Base-by-base conservation (phyloP, 2,113 vertebrate species). In the Eptatretus burgeri region DNA sequence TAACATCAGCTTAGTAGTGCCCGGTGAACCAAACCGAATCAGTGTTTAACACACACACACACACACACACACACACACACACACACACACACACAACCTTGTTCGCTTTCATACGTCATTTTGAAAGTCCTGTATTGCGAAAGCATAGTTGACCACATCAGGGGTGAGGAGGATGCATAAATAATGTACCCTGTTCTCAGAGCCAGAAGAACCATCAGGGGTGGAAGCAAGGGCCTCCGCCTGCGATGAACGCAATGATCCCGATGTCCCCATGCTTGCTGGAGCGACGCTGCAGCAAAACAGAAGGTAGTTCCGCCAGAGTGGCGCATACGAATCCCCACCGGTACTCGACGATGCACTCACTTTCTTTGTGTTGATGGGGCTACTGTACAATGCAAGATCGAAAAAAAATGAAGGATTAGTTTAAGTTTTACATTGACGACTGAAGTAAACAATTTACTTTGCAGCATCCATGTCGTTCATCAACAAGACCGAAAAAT, bases 171-270 rank as follows among this genome's bases (percentile, higher is more conserved):
- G 13, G 14, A 60, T 50, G 9, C 53, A 60, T 65, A 5, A 62
- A 13, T 49, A 14, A 27, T 79, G 66, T 71, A 94, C 89, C 79
- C 83, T 94, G 66, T 83, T 85, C 71, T 98, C 91, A 27, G 91
- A 82, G 76, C 87, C 79, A 70, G 86, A 98, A 73, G 87, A 86
- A 66, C 91, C 94, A 74, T 98, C 91, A 2, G 87, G 87, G 41
- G 91, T 98, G 65, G 89, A 95, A 72, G 86, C 91, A 81, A 94
- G 82, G 73, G 89, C 94, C 81, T 98, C 91, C 1, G 91, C 84
- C 65, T 84, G 91, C 71, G 87, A 95, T 69, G 86, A 93, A 74
- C 87, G 77, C 74, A 95, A 82, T 66, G 87, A 93, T 12, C 81
- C 77, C 20, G 81, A 49, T 27, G 79, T 77, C 13, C 75, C 74